These are phyloP conservation scores for Cataglyphis hispanica DNA, from an alignment of 1,140 invertebrate genomes.

Conservation along the genomic window DNA sequence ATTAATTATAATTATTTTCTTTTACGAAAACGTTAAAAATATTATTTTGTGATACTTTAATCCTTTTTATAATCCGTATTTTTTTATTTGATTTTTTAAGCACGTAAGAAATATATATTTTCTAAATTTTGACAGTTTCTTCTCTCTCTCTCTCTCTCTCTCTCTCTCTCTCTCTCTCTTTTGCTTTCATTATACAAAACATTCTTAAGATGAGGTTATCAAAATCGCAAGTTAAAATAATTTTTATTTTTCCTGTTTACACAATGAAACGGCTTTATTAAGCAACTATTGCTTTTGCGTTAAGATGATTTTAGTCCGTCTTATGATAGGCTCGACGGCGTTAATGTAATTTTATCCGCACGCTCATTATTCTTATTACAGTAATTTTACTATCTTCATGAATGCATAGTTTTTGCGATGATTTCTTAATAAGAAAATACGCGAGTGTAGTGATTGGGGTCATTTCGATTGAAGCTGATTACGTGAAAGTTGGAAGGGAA, in stretches of 20 bases:
- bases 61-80: no score
- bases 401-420: constrained; percentile 2
- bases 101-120: no score
- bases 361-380: constrained; percentile 8
- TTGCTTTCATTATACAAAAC: no score
- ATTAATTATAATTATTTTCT: no score
- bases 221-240: constrained; percentile 2
- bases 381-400: neutral
- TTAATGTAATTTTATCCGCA: constrained; percentile 3
- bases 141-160: no score
- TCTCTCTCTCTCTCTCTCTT: no score
- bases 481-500: neutral
- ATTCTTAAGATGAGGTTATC: neutral
- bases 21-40: no score
- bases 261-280: constrained; percentile 1
- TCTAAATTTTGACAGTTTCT: no score
- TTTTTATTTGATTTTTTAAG: no score
- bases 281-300: constrained; percentile 12
- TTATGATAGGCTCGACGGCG: constrained; percentile 9
- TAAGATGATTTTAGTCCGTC: constrained; percentile 2
- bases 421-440: constrained; percentile 34
- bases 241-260: constrained; percentile 20
- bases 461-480: neutral
- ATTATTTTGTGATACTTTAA: no score
- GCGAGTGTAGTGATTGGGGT: neutral